Evolutionary conservation across 2,888 invertebrate species (phyloP).

Genomic region (Heliconius erato): DNA sequence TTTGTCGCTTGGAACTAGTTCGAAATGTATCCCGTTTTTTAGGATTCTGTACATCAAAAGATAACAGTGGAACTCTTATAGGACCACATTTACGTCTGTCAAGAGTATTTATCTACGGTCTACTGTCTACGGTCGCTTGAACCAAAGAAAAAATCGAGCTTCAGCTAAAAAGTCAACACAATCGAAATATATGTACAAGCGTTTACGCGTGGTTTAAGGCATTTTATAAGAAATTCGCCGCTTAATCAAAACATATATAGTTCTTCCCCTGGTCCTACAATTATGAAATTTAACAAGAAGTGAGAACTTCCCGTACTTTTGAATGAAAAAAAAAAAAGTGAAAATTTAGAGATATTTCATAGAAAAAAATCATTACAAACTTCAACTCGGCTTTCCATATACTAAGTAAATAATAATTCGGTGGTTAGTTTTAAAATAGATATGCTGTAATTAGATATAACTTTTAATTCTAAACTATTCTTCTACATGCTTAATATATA

Average conservation of each 20-base stretch:
- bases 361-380: background rate
- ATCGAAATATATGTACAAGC: too few relatives aligned
- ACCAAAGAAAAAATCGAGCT: background rate
- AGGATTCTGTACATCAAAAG: background rate
- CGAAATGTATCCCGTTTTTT: background rate
- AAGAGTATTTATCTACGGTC: background rate
- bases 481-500: conserved; percentile 2
- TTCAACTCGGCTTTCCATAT: too few relatives aligned
- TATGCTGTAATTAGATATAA: background rate
- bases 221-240: background rate
- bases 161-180: background rate
- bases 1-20: background rate
- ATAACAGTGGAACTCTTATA: background rate
- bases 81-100: background rate
- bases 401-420: too few relatives aligned
- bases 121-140: background rate
- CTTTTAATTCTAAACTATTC: background rate
- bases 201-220: too few relatives aligned
- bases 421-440: background rate
- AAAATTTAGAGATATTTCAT: background rate
- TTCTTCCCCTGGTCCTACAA: background rate
- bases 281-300: background rate
- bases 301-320: background rate
- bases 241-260: background rate
- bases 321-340: background rate